A percentile compares a stretch with the other conserved stretches of the same genome.
phyloP scores from a whole-genome alignment of 2,113 vertebrate species.

The Leucoraja erinaceus region DNA sequence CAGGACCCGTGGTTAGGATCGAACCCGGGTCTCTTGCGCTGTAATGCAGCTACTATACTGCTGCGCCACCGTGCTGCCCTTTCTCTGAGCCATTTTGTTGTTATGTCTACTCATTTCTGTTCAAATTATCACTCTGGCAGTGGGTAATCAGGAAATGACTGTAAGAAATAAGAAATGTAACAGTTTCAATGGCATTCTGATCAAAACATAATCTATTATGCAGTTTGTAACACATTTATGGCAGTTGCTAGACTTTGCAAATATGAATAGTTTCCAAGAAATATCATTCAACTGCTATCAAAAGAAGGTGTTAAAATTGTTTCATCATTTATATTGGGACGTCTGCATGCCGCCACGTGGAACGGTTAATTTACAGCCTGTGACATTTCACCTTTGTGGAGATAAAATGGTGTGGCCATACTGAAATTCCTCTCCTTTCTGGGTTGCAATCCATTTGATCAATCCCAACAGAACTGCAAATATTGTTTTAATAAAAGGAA shows the following conservation, averaged over 20 bases:
- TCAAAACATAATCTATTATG: neutral
- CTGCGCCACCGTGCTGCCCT: too few relatives aligned
- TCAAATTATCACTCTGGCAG: too few relatives aligned
- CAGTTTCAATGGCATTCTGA: neutral
- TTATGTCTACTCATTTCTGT: too few relatives aligned
- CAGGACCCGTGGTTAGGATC: too few relatives aligned
- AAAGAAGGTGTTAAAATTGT: neutral
- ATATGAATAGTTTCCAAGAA: neutral
- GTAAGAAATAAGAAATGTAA: neutral
- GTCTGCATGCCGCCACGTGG: neutral
- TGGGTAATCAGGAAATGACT: too few relatives aligned
- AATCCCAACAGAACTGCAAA: neutral
- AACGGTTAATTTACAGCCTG: neutral
- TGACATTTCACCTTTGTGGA: neutral
- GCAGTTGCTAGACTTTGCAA: neutral
- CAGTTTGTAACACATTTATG: neutral
- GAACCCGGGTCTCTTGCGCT: too few relatives aligned
- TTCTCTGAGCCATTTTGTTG: too few relatives aligned
- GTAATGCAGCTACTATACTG: too few relatives aligned
- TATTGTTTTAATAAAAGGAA: neutral
- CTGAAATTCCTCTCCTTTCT: neutral
- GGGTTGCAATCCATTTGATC: neutral
- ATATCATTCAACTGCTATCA: neutral
- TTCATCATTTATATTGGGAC: neutral
- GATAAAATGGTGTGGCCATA: neutral